These are phyloP conservation scores for Ommatoiulus sabulosus DNA, from an alignment of 2,888 invertebrate genomes.

Conservation along the genomic window DNA sequence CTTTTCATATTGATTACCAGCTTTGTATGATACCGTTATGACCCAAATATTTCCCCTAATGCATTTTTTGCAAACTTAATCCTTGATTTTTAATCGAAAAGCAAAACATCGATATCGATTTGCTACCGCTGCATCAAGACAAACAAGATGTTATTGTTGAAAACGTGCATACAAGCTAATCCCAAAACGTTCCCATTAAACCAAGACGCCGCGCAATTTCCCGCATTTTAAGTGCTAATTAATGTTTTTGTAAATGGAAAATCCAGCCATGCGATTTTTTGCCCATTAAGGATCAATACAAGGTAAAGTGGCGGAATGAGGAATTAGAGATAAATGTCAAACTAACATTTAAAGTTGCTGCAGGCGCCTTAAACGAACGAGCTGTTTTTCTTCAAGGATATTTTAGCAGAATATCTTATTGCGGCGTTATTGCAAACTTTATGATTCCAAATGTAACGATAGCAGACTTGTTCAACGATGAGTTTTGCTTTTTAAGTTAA, in stretches of 20 bases:
- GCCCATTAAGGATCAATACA: background rate
- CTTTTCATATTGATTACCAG: too few species aligned
- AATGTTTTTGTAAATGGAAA: background rate
- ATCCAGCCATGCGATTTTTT: conserved; percentile 3
- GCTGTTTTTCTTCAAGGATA: background rate
- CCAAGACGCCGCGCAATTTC: background rate
- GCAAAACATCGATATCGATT: background rate
- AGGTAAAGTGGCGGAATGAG: background rate
- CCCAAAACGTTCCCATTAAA: background rate
- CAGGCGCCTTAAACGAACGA: background rate
- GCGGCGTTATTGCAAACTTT: too few species aligned
- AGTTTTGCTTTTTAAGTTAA: too few species aligned
- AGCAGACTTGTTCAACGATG: background rate
- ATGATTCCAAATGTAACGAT: too few species aligned
- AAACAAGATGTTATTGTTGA: background rate
- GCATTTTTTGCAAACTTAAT: background rate
- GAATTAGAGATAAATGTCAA: background rate
- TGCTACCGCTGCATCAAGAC: background rate
- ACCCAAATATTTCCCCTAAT: background rate
- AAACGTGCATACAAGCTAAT: background rate
- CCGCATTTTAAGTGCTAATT: conserved; percentile 26
- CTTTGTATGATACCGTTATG: background rate
- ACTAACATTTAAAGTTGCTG: background rate
- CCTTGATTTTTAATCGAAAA: background rate
- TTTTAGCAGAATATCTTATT: background rate